A percentile compares a stretch with the other conserved stretches of the same genome.
These are phyloP conservation scores for Hippocampus mohnikei DNA, from an alignment of 2,113 vertebrate genomes.

Conservation along the genomic window DNA sequence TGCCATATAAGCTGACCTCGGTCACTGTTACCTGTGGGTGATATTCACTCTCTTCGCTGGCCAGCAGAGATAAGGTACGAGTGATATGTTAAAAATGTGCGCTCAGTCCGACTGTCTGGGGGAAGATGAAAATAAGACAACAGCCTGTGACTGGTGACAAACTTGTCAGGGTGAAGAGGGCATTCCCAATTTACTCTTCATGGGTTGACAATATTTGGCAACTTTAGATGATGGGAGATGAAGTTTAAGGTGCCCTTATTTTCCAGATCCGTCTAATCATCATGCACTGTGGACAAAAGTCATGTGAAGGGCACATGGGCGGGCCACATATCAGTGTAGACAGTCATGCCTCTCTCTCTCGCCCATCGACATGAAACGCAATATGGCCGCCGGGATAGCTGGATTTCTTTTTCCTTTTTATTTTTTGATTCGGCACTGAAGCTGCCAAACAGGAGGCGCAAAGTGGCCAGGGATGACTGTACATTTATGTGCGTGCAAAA, in stretches of 20 bases:
- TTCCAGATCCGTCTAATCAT: constrained; percentile 4
- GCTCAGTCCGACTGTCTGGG: constrained; percentile 41
- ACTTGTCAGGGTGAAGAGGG: constrained; percentile 39
- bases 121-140: constrained; percentile 50
- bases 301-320: background rate
- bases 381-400: no score
- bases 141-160: constrained; percentile 36
- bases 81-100: constrained; percentile 22
- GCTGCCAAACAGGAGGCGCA: no score
- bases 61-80: constrained; percentile 20
- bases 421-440: no score
- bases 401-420: no score
- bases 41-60: constrained; percentile 6
- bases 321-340: no score
- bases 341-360: no score
- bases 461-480: background rate
- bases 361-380: no score
- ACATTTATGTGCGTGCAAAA: constrained; percentile 1
- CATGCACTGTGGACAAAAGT: background rate
- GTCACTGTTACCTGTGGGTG: constrained; percentile 6
- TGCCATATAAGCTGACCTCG: constrained; percentile 4
- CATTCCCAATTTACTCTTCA: constrained; percentile 48
- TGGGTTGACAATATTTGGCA: constrained; percentile 39
- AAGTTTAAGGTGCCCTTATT: constrained; percentile 25
- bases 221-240: constrained; percentile 1